A percentile compares a stretch with the other conserved stretches of the same genome.
These are phyloP conservation scores for Campaea margaritaria DNA, from an alignment of 2,888 invertebrate species.

Conservation along the genomic window DNA sequence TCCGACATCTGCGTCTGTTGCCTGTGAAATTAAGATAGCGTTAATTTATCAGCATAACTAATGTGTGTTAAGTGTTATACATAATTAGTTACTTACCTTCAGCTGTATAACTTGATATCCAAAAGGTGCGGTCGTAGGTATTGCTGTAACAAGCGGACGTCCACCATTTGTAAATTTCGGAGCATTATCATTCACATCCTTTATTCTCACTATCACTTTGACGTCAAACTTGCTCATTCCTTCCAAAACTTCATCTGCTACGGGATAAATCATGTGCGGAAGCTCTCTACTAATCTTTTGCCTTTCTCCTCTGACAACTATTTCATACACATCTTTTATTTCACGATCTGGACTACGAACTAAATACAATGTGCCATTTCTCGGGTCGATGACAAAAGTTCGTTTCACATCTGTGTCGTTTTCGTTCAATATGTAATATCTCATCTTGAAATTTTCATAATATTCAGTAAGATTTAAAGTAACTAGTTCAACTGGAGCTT, in stretches of 20 bases:
- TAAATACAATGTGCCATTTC: constrained; percentile 91
- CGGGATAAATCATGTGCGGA: constrained; percentile 91
- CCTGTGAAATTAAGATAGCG: constrained; percentile 73
- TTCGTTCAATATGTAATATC: constrained; percentile 87
- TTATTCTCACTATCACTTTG: constrained; percentile 90
- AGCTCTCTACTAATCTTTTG: constrained; percentile 88
- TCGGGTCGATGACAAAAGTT: constrained; percentile 90
- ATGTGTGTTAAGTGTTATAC: no score
- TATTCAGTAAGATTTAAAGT: constrained; percentile 91
- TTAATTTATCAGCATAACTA: no score
- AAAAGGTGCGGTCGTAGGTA: constrained; percentile 92
- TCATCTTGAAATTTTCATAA: constrained; percentile 87
- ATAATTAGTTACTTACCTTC: constrained; percentile 78
- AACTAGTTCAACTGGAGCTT: constrained; percentile 89
- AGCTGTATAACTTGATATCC: constrained; percentile 92
- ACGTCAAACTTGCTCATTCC: constrained; percentile 92
- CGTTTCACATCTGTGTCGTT: constrained; percentile 85
- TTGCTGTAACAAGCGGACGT: constrained; percentile 92
- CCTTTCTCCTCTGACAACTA: constrained; percentile 79
- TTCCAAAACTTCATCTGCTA: constrained; percentile 89
- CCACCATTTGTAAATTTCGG: constrained; percentile 91
- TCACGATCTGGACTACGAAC: constrained; percentile 91
- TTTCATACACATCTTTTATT: constrained; percentile 87
- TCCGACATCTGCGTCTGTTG: constrained; percentile 90
- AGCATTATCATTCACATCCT: constrained; percentile 93